Base-by-base conservation (phyloP, 2,888 invertebrate genomes). In the Dione vanillae region DNA sequence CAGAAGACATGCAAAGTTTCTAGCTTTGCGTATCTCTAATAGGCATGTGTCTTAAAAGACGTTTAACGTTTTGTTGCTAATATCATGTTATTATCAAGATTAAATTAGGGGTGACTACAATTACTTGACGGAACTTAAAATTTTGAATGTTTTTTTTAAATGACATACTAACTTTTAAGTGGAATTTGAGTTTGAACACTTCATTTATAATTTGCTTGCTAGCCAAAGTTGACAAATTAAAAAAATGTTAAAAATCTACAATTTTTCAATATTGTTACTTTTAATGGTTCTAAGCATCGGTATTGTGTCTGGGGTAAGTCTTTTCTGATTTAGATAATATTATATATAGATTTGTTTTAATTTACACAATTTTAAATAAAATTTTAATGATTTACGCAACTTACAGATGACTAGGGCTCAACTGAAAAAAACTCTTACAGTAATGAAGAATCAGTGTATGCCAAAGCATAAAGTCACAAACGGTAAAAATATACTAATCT, bases 381-480 rank as follows among this genome's bases (percentile, higher is more conserved):
- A 10, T 40, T n/a, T 14, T 43, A 58, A 11, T 49, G 27, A 27
- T 16, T 59, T 11, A 14, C 19, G 14, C 41, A 27, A 16, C 27
- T 61, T 67, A 45, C 73, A 93, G 93, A 91, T 93, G 92, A 86
- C 93, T 45, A 84, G 91, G 62, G 94, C 95, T 19, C 96, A 96
- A 79, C 85, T 96, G 78, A 94, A 94, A 79, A 94, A 95, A 62
- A 94, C 96, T 0, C 94, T 94, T 1, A 95, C 94, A 79, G 79
- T 95, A n/a, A 93, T 96, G 86, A 93, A 96, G 56, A 95, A 95
- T 74, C 90, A 94, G 0, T 96, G 96, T 73, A 89, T 94, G 80
- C 94, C 95, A 6, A 96, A 96, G 85, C 92, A 93, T 47, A 94
- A 94, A 75, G 92, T 94, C 0, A 92, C 94, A 14, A 88, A 93